Evolutionary conservation across 2,888 invertebrate species (phyloP).

Genomic region (Chrysomela aeneicollis): DNA sequence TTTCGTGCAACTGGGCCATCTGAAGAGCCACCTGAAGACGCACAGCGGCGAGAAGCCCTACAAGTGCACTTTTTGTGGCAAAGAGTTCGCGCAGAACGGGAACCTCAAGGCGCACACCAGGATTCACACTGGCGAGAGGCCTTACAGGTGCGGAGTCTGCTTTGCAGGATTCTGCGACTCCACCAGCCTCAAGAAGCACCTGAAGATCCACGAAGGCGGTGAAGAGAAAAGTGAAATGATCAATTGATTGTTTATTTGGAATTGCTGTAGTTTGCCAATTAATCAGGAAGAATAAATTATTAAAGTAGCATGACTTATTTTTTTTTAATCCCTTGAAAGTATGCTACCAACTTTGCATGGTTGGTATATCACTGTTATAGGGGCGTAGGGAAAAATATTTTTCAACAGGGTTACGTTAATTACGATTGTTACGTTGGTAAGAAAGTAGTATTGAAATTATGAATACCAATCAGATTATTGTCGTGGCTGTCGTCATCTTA

Average conservation of each 20-base stretch:
- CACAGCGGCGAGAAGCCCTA: slow-evolving; percentile 38
- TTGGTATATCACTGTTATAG: too few relatives aligned
- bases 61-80: slow-evolving; percentile 34
- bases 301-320: too few relatives aligned
- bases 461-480: too few relatives aligned
- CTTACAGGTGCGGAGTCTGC: slow-evolving; percentile 41
- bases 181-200: slow-evolving; percentile 45
- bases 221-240: not conserved
- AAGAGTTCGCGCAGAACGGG: slow-evolving; percentile 35
- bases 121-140: slow-evolving; percentile 42
- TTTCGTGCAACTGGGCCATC: slow-evolving; percentile 35
- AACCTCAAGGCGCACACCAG: slow-evolving; percentile 37
- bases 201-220: slow-evolving; percentile 32
- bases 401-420: too few relatives aligned
- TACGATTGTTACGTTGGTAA: too few relatives aligned
- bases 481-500: too few relatives aligned
- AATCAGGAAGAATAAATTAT: too few relatives aligned
- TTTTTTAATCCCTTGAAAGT: too few relatives aligned
- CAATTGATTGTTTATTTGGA: not conserved
- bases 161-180: slow-evolving; percentile 42
- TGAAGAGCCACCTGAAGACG: slow-evolving; percentile 35
- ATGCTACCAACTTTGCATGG: too few relatives aligned
- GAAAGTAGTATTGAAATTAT: too few relatives aligned
- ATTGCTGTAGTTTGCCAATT: too few relatives aligned
- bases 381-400: too few relatives aligned